Base-by-base conservation (phyloP, 1,140 invertebrate species). In the Ceratina japonica region DNA sequence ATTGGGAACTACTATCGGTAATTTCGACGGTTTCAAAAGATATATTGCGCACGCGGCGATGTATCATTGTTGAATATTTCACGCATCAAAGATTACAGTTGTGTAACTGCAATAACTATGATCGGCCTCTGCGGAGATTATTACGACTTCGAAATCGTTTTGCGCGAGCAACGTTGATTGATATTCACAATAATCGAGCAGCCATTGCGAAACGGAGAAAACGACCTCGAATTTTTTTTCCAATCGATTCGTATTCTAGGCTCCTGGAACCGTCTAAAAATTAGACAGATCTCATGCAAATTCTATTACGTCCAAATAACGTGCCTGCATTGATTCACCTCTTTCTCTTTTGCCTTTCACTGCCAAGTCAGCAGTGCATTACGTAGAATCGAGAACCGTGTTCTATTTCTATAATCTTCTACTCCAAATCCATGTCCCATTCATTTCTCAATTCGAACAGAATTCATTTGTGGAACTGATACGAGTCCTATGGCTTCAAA, bases 271-370 rank as follows among this genome's bases (percentile, higher is more conserved):
- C 15, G 1, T 54, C 13, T 3, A 16, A 54, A 54, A 54, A 54
- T 54, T 18, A 54, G 37, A 44, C 37, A 44, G 10, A 44, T 44
- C 37, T 10, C 37, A 44, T 44, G 37, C 37, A 44, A 44, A 44
- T 44, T 44, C 37, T 44, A 10, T 44, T 44, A 44, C 5, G 37
- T 44, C 10, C 37, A 27, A 31, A 44, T 20, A 52, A n/a, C 52
- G 51, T 15, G 31, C n/a, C 8, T 8, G 13, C 22, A 31, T 77
- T 37, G 18, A 51, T 70, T 22, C 51, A 31, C 61, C 58, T 77
- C 27, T 52, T 31, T 77, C 59, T 62, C 27, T 71, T 27, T n/a
- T 7, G n/a, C 75, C 74, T 75, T 75, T 75, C 74, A 75, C 64
- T 75, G 31, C 59, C 37, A 16, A 69, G 52, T 37, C 22, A 44